Evolutionary conservation across 2,113 vertebrate genomes (phyloP).

Genomic region (Crotalus viridis): DNA sequence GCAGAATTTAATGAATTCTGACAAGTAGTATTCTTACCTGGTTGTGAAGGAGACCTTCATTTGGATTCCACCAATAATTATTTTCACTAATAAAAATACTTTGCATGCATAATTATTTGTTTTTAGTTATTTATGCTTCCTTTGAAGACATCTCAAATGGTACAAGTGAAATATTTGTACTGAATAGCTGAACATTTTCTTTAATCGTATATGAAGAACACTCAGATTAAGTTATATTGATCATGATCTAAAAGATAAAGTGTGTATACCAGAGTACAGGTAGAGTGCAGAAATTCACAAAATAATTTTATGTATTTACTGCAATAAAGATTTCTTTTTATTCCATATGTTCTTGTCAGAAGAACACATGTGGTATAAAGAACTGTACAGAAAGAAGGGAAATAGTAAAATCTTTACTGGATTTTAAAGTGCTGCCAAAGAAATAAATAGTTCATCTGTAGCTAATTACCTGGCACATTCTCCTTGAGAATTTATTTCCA

Average conservation of each 20-base stretch:
- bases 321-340: neutral
- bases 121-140: neutral
- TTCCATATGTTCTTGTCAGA: neutral
- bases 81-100: neutral
- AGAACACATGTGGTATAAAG: neutral
- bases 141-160: neutral
- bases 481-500: neutral
- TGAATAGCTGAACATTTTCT: neutral
- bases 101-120: neutral
- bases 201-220: neutral
- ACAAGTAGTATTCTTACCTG: neutral
- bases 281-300: neutral
- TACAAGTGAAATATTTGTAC: neutral
- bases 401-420: neutral
- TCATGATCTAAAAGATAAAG: neutral
- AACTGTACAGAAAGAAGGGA: neutral
- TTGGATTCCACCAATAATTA: neutral
- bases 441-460: neutral
- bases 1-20: neutral
- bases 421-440: neutral
- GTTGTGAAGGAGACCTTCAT: neutral
- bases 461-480: neutral
- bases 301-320: neutral
- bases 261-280: neutral
- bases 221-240: neutral